phyloP scores from a whole-genome alignment of 1,140 invertebrate species.

The Solenopsis invicta region DNA sequence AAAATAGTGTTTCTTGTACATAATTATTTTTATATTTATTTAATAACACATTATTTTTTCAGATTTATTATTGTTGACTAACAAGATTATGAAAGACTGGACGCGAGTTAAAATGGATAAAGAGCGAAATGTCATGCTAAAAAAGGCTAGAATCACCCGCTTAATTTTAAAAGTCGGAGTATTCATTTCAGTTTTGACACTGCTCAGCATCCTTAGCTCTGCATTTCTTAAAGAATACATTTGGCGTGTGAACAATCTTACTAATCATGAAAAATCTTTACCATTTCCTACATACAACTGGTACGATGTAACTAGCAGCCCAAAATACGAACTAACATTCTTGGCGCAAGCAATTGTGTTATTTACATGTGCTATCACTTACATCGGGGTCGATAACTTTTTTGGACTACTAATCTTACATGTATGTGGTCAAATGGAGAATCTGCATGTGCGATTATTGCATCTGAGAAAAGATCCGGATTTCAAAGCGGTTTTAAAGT shows the following conservation, averaged over 20 bases:
- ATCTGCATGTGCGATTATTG: constrained; percentile 1
- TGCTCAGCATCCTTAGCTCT: background rate
- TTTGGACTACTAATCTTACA: constrained; percentile 38
- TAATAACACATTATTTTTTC: no score
- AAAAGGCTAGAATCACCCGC: background rate
- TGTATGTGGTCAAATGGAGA: constrained; percentile 55
- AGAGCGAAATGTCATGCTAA: constrained; percentile 36
- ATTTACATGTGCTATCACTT: background rate
- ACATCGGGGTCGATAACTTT: constrained; percentile 38
- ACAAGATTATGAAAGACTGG: constrained; percentile 54
- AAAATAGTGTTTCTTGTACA: background rate
- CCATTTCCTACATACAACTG: constrained; percentile 17
- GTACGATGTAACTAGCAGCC: constrained; percentile 27
- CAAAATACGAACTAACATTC: constrained; percentile 45
- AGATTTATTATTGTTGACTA: constrained; percentile 10
- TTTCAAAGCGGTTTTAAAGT: constrained; percentile 8
- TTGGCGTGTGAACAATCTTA: background rate
- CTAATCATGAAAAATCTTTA: constrained; percentile 15
- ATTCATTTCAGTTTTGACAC: background rate
- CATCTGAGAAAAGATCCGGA: background rate
- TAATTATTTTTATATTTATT: no score
- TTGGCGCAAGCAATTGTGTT: background rate
- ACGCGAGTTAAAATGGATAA: constrained; percentile 20
- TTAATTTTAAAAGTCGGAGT: background rate
- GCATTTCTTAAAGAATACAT: background rate